These are phyloP conservation scores for Ceratosolen fusciceps DNA, from an alignment of 1,140 invertebrate species.

Conservation along the genomic window DNA sequence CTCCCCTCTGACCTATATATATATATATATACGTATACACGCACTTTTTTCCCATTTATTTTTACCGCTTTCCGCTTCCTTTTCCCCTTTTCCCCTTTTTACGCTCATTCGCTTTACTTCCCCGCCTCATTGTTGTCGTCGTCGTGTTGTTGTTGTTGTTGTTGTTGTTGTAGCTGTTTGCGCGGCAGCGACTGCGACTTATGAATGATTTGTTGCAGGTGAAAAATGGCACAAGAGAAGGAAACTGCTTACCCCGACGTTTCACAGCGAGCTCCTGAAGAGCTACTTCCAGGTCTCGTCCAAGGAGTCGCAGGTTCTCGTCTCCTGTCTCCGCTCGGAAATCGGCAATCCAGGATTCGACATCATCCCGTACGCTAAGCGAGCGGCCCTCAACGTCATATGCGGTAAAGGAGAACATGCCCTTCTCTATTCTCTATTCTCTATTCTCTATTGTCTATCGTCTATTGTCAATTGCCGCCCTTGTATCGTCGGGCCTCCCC, in stretches of 20 bases:
- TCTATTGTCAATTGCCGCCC: too few relatives aligned
- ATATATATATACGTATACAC: too few relatives aligned
- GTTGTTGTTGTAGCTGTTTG: too few relatives aligned
- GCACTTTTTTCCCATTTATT: background rate
- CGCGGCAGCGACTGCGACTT: too few relatives aligned
- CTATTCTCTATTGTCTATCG: too few relatives aligned
- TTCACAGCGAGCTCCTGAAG: slow-evolving; percentile 83
- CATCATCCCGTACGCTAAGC: slow-evolving; percentile 73
- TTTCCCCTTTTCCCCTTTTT: background rate
- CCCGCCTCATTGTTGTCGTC: too few relatives aligned
- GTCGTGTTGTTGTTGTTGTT: too few relatives aligned
- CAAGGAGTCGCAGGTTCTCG: slow-evolving; percentile 71
- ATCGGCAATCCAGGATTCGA: slow-evolving; percentile 75
- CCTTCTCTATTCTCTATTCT: background rate
- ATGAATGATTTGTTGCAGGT: too few relatives aligned
- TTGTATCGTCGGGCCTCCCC: too few relatives aligned
- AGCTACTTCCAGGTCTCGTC: slow-evolving; percentile 76
- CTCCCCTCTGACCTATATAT: too few relatives aligned
- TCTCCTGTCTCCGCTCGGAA: slow-evolving; percentile 75
- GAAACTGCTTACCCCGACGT: slow-evolving; percentile 83
- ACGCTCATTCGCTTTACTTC: background rate
- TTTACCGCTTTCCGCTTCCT: background rate
- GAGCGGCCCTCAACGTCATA: slow-evolving; percentile 81
- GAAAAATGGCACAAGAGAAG: slow-evolving; percentile 78
- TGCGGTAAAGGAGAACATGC: slow-evolving; percentile 71